Conservation (phyloP, 2,113 vertebrate species). For the Lasiurus cinereus region DNA sequence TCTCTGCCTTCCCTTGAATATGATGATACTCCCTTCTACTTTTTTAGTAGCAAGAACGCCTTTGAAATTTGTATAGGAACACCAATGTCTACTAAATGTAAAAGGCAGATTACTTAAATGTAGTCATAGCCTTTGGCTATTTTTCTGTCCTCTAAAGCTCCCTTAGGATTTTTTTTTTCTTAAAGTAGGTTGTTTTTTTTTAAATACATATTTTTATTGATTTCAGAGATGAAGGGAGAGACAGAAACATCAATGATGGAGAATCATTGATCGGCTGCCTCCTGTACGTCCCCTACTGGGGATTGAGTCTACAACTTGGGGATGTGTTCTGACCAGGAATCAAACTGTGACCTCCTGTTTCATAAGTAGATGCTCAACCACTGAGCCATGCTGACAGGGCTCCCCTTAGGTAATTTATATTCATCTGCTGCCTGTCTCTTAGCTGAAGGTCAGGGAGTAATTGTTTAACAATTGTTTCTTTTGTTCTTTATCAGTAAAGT, state of each 20-base stretch:
- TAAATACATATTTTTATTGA: too few relatives aligned
- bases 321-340: too few relatives aligned
- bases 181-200: too few relatives aligned
- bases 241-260: too few relatives aligned
- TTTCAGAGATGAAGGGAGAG: too few relatives aligned
- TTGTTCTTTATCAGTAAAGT: slow-evolving; percentile 23
- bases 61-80: slow-evolving; percentile 49
- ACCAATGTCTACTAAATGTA: background rate
- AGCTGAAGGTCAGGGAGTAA: background rate
- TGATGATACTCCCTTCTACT: background rate
- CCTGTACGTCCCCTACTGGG: too few relatives aligned
- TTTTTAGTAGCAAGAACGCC: slow-evolving; percentile 37
- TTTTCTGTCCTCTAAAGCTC: background rate
- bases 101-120: slow-evolving; percentile 12
- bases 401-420: background rate
- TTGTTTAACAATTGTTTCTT: background rate
- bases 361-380: too few relatives aligned
- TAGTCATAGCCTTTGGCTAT: background rate
- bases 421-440: background rate
- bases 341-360: too few relatives aligned
- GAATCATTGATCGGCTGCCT: too few relatives aligned
- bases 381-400: background rate
- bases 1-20: background rate
- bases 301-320: too few relatives aligned
- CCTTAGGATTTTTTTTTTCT: too few relatives aligned